phyloP scores from a whole-genome alignment of 2,113 vertebrate genomes.

The Chauna torquata region DNA sequence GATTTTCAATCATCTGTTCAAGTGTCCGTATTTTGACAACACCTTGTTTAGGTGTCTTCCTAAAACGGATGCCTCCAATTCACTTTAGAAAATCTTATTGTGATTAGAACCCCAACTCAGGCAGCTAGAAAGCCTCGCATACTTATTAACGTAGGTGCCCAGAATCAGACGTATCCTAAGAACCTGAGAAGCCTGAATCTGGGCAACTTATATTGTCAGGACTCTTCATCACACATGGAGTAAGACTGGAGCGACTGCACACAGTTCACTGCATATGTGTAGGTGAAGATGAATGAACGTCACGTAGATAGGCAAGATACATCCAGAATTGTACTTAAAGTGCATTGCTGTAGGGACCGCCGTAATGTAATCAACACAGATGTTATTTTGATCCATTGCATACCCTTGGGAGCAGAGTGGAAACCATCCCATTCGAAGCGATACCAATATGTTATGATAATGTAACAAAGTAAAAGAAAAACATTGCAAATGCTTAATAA shows the following conservation, averaged over 20 bases:
- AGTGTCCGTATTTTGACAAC: rapidly evolving
- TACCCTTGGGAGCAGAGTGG: background rate
- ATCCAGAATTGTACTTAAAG: background rate
- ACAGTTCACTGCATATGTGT: background rate
- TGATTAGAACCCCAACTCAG: background rate
- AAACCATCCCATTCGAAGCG: background rate
- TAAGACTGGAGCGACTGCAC: background rate
- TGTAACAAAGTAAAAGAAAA: background rate
- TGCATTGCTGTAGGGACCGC: background rate
- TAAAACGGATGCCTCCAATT: background rate
- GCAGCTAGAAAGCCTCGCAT: background rate
- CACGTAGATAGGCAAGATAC: background rate
- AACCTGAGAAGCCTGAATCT: background rate
- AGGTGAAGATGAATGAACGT: background rate
- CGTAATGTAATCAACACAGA: rapidly evolving
- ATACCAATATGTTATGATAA: background rate
- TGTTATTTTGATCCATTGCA: background rate
- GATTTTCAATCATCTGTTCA: background rate
- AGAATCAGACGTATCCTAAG: background rate
- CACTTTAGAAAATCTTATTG: background rate
- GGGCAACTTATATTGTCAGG: background rate
- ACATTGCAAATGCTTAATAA: background rate
- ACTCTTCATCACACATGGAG: background rate
- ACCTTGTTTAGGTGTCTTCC: background rate
- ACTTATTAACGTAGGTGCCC: background rate